phyloP scores from a whole-genome alignment of 1,140 invertebrate species.

The Kradibia gibbosae region DNA sequence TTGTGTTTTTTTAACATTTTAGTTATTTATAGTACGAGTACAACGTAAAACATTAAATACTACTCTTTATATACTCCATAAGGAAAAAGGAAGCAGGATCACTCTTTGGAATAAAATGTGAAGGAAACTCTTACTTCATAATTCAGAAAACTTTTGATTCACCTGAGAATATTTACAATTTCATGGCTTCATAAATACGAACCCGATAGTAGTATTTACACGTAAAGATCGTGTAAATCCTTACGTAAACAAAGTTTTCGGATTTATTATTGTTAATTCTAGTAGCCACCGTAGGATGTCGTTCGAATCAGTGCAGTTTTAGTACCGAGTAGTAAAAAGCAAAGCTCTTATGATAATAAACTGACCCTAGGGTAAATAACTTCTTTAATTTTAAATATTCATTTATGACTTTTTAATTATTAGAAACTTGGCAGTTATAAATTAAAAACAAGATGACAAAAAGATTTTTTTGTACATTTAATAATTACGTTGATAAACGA shows the following conservation, averaged over 20 bases:
- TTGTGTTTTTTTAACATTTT: too few species aligned
- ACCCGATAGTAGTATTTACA: too few species aligned
- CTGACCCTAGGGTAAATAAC: background rate
- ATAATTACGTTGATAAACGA: too few species aligned
- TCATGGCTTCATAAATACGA: background rate
- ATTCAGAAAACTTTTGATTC: background rate
- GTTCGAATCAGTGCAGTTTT: conserved; percentile 19
- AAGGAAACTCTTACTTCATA: background rate
- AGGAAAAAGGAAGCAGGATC: background rate
- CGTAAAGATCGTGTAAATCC: background rate
- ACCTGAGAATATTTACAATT: background rate
- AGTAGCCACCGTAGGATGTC: background rate
- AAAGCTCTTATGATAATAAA: conserved; percentile 20
- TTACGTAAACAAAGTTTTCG: background rate
- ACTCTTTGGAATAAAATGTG: background rate
- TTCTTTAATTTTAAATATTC: background rate
- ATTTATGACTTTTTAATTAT: too few species aligned
- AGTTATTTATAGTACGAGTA: too few species aligned
- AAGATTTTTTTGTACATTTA: too few species aligned
- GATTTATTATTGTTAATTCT: background rate
- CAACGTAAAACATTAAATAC: background rate
- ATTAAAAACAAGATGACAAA: background rate
- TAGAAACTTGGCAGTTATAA: background rate
- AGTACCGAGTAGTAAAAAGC: background rate
- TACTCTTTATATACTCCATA: background rate